Evolutionary conservation across 2,797 vertebrate species (phyloP).

Genomic region (Oryzias dopingdopingensis): DNA sequence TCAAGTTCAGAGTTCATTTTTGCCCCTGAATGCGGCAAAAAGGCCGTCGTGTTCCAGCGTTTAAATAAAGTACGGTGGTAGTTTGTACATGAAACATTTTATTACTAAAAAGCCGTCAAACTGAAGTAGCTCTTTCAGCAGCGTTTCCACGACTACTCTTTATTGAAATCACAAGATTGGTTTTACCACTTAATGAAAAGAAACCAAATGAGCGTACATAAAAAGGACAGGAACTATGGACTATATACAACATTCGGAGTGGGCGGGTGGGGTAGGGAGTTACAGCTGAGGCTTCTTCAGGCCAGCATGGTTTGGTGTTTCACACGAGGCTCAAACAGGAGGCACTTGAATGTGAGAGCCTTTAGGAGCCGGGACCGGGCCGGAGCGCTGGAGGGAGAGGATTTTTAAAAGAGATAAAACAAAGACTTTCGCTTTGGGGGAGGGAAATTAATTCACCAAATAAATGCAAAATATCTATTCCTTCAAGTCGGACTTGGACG

Average conservation of each 20-base stretch:
- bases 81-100: slow-evolving; percentile 75
- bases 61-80: slow-evolving; percentile 29
- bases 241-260: slow-evolving; percentile 68
- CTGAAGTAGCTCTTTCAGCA: slow-evolving; percentile 68
- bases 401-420: too few relatives aligned
- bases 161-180: slow-evolving; percentile 74
- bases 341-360: slow-evolving; percentile 76
- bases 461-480: slow-evolving; percentile 48
- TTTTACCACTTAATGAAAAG: slow-evolving; percentile 60
- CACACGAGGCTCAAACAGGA: slow-evolving; percentile 67
- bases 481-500: slow-evolving; percentile 44
- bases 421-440: slow-evolving; percentile 4
- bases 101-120: slow-evolving; percentile 79
- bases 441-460: slow-evolving; percentile 31
- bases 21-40: background rate
- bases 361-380: slow-evolving; percentile 57
- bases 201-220: slow-evolving; percentile 58
- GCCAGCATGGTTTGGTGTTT: slow-evolving; percentile 51
- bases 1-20: too few relatives aligned
- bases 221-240: slow-evolving; percentile 60
- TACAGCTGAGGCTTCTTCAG: slow-evolving; percentile 41
- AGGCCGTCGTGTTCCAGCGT: background rate
- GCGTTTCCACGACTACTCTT: slow-evolving; percentile 73
- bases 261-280: slow-evolving; percentile 28
- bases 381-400: slow-evolving; percentile 36